Base-by-base conservation (phyloP, 2,888 invertebrate genomes). In the Andricus quercusramuli region DNA sequence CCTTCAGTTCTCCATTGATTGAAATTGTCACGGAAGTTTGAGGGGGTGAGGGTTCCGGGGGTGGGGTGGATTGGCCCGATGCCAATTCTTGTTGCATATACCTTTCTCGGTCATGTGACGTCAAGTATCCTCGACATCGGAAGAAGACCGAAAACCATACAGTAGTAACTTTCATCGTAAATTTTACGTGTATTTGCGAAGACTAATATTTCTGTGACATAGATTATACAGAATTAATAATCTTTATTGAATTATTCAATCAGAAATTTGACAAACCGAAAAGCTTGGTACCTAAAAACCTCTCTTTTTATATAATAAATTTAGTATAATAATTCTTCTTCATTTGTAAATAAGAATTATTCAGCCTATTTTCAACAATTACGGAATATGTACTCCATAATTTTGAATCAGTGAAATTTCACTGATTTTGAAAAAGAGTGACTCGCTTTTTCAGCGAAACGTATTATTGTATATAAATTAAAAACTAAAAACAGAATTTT, bases 61-160 rank as follows among this genome's bases (percentile, higher is more conserved):
- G 51, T 20, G n/a, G 17, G 47, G 47, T 51, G 70, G 32, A 51
- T 51, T 56, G 70, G 70, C 47, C 51, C 20, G 20, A 70, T 51
- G 70, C 70, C 70, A 70, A 51, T 11, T 70, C 51, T 51, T 29
- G 51, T 51, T 47, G 20, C 11, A 29, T 70, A 51, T 70, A 70
- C 29, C 70, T 25, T 70, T 51, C 70, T 70, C 70, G 20, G 29
- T 17, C 70, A 51, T 29, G 25, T 70, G 70, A 70, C 70, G 70
- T 70, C 70, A 70, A 47, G n/a, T 11, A 56, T n/a, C 11, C n/a
- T 56, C 56, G n/a, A 56, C 8, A 56, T 9, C n/a, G 56, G 51
- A 51, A n/a, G 51, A n/a, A 6, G 8, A 8, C 20, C 8, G 51
- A n/a, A 51, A 51, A 51, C 51, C 51, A n/a, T 51, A 51, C 20